phyloP scores from a whole-genome alignment of 2,888 invertebrate species.

The Bombylius major region DNA sequence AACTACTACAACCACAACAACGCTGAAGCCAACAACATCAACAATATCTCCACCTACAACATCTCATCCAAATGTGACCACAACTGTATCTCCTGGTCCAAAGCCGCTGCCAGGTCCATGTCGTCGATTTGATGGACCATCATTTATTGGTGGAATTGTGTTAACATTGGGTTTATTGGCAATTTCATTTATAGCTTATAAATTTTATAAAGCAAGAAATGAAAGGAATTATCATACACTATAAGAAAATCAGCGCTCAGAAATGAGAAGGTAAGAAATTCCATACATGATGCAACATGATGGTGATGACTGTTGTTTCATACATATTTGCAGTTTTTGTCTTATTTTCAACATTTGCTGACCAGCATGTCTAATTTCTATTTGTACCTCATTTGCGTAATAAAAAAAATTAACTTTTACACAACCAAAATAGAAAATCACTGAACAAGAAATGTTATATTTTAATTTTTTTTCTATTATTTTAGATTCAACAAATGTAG shows the following conservation, averaged over 20 bases:
- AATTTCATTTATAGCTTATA: slow-evolving; percentile 70
- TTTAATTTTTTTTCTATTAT: too few relatives aligned
- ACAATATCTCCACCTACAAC: slow-evolving; percentile 14
- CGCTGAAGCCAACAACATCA: slow-evolving; percentile 6
- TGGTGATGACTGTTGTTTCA: too few relatives aligned
- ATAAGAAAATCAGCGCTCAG: slow-evolving; percentile 39
- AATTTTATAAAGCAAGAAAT: slow-evolving; percentile 75
- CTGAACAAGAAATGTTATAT: too few relatives aligned
- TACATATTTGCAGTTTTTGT: too few relatives aligned
- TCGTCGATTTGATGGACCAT: slow-evolving; percentile 57
- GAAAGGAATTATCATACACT: slow-evolving; percentile 82
- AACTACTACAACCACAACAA: slow-evolving; percentile 6
- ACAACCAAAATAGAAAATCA: too few relatives aligned
- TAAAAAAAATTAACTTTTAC: too few relatives aligned
- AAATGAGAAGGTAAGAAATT: too few relatives aligned
- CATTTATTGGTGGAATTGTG: slow-evolving; percentile 77
- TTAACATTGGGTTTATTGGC: slow-evolving; percentile 65
- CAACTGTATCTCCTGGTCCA: slow-evolving; percentile 18
- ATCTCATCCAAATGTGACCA: slow-evolving; percentile 14
- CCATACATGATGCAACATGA: too few relatives aligned
- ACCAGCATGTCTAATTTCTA: too few relatives aligned
- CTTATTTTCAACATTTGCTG: too few relatives aligned
- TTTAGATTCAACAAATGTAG: too few relatives aligned
- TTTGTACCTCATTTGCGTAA: too few relatives aligned
- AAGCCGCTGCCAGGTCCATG: slow-evolving; percentile 25